A percentile compares a stretch with the other conserved stretches of the same genome.
These are phyloP conservation scores for Oedothorax gibbosus DNA, from an alignment of 1,140 invertebrate species.

Conservation along the genomic window DNA sequence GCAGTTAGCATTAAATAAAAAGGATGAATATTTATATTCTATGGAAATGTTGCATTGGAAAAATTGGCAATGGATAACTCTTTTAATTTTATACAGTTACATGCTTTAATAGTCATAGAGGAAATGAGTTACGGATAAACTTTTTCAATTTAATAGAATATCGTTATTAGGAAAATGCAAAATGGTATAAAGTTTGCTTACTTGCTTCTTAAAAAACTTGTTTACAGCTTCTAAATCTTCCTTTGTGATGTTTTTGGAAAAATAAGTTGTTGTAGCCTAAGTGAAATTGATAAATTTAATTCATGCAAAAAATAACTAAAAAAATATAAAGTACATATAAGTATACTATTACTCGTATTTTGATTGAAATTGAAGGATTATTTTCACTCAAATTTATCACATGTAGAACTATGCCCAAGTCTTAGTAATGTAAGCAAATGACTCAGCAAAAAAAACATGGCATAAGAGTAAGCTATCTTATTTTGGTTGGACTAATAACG, in stretches of 20 bases:
- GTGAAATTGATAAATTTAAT: not conserved
- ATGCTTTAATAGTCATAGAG: not conserved
- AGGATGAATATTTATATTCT: not conserved
- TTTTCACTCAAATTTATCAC: not conserved
- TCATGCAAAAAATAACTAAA: not conserved
- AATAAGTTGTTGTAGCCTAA: slow-evolving; percentile 90
- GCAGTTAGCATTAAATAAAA: too few relatives aligned
- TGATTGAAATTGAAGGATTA: not conserved
- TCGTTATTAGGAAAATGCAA: too few relatives aligned
- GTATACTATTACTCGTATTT: not conserved
- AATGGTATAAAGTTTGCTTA: slow-evolving; percentile 51
- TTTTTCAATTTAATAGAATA: not conserved
- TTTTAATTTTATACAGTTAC: not conserved
- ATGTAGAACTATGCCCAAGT: not conserved
- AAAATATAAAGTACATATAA: not conserved
- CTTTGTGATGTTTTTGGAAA: slow-evolving; percentile 87
- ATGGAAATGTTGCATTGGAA: not conserved
- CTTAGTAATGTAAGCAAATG: not conserved
- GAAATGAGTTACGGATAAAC: not conserved
- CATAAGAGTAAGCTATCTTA: too few relatives aligned
- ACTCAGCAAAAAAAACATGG: not conserved
- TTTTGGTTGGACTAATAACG: too few relatives aligned
- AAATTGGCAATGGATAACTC: not conserved
- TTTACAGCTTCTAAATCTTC: slow-evolving; percentile 87
- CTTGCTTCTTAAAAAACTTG: slow-evolving; percentile 83